Base-by-base conservation (phyloP, 2,888 invertebrate species). In the Pseudococcus viburni region DNA sequence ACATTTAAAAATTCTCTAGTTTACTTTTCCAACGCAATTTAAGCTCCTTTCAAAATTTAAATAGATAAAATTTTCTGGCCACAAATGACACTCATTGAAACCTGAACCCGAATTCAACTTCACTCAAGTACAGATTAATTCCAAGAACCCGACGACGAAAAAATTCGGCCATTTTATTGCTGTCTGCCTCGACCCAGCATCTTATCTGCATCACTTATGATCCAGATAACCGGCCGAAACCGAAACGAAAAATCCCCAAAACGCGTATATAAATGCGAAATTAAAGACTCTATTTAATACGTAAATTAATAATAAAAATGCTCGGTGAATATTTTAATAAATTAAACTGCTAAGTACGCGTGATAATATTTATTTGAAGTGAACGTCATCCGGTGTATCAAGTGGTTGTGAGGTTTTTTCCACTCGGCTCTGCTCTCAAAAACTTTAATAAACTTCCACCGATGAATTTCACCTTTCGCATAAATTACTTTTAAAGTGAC, bases 231-330 rank as follows among this genome's bases (percentile, higher is more conserved):
- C 48, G 48, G 11, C 48, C 15, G 11, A 51, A 15, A 51, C 15
- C 4, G 4, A 51, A 51, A 1, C 12, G 48, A 51, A 51, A 51
- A 51, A 51, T 51, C 48, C 48, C 15, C 48, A 12, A 68, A 26
- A 68, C 19, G 68, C 26, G 73, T 73, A 73, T 68, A 68, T 73
- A 73, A 73, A 73, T 73, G 15, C 73, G 11, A 73, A 73, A 73
- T 73, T 73, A 73, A 73, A 73, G 73, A 73, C 73, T 26, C 73
- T 17, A 73, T 73, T 73, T 73, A 73, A 73, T 73, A 73, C 73
- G 73, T 73, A 73, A 73, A 73, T 73, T 73, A 73, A 73, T 73
- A 73, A 73, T 33, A 73, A 73, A 73, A 73, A 73, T 73, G 73
- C 73, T 73, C 26, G 73, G 73, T 73, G 73, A 73, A 73, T 73